These are phyloP conservation scores for Phoxinus phoxinus DNA, from an alignment of 2,113 vertebrate genomes.

Conservation along the genomic window DNA sequence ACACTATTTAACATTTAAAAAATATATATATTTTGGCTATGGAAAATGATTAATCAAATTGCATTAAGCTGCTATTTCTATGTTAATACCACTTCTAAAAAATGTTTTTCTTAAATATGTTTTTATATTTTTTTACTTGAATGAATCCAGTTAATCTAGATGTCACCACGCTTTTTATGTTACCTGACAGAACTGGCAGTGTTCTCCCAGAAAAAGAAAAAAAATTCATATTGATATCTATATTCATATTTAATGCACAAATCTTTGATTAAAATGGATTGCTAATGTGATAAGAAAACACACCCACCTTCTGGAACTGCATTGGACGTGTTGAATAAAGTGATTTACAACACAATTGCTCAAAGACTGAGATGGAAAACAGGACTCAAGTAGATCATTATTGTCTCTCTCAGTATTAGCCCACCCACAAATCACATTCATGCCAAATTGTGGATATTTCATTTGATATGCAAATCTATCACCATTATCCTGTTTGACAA, in stretches of 20 bases:
- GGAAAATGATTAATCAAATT: not conserved
- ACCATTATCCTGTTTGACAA: not conserved
- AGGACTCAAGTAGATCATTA: not conserved
- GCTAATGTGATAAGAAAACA: not conserved
- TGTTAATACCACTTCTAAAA: not conserved
- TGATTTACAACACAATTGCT: constrained; percentile 1
- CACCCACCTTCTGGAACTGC: not conserved
- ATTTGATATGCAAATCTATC: constrained; percentile 36
- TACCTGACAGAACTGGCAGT: not conserved
- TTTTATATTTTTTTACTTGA: not conserved
- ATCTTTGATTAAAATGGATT: not conserved
- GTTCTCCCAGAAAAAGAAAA: not conserved
- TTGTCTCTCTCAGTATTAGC: not conserved
- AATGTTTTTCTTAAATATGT: not conserved
- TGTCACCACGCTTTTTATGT: not conserved
- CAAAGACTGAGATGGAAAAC: not conserved
- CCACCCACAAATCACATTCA: not conserved
- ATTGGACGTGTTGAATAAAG: not conserved
- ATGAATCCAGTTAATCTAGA: not conserved
- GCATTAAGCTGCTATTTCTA: not conserved
- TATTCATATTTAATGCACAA: not conserved
- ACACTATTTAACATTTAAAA: too few relatives aligned
- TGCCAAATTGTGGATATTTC: constrained; percentile 21
- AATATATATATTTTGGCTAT: too few relatives aligned
- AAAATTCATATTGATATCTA: not conserved